Evolutionary conservation across 2,888 invertebrate species (phyloP).

Genomic region (Lasioglossum morio): DNA sequence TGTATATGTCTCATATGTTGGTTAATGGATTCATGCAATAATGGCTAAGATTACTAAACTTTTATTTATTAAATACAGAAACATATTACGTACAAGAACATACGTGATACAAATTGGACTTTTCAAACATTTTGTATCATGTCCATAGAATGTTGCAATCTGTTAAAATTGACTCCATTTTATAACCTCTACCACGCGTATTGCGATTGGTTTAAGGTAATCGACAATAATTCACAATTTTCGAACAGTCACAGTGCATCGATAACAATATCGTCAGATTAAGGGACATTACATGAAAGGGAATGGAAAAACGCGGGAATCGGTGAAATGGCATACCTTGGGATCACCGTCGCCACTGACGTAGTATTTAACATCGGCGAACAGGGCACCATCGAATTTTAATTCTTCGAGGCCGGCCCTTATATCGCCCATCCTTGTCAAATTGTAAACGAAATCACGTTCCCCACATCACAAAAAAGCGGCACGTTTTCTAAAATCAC

Average conservation of each 20-base stretch:
- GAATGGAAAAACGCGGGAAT: conserved; percentile 75
- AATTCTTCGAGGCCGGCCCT: conserved; percentile 84
- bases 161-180: conserved; percentile 49
- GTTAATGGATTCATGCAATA: background rate
- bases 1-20: background rate
- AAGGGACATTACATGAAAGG: background rate
- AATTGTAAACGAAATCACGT: conserved; percentile 40
- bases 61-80: background rate
- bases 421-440: conserved; percentile 84
- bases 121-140: conserved; percentile 13
- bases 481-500: conserved; percentile 25
- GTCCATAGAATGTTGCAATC: conserved; percentile 22
- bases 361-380: conserved; percentile 94
- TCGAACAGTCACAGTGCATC: conserved; percentile 3
- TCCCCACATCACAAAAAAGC: conserved; percentile 64
- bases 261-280: conserved; percentile 26
- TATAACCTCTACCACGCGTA: conserved; percentile 40
- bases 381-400: conserved; percentile 87
- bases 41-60: conserved; percentile 3
- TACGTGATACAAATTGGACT: background rate
- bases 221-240: conserved; percentile 9
- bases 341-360: conserved; percentile 89
- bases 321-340: conserved; percentile 74
- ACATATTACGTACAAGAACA: background rate
- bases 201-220: conserved; percentile 8